phyloP scores from a whole-genome alignment of 2,888 invertebrate genomes.

The Rhagonycha lutea region DNA sequence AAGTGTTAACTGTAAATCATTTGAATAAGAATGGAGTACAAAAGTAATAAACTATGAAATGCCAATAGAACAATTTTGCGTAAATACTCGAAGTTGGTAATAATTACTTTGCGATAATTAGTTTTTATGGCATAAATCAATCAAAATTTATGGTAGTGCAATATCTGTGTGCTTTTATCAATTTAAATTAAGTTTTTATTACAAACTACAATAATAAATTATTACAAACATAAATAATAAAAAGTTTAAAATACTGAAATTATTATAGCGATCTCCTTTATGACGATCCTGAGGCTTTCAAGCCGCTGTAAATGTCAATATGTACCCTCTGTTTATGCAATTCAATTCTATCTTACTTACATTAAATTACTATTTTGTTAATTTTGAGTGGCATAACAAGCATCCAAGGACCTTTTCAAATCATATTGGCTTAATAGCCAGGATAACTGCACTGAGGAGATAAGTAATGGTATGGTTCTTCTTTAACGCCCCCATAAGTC shows the following conservation, averaged over 20 bases:
- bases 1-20: neutral
- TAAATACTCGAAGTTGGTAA: neutral
- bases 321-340: too few species aligned
- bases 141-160: neutral
- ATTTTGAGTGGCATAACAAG: neutral
- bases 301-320: too few species aligned
- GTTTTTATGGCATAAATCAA: neutral
- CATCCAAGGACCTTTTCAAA: neutral
- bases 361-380: too few species aligned
- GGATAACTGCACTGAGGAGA: neutral
- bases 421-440: neutral
- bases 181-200: too few species aligned
- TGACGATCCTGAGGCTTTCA: neutral
- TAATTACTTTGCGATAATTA: neutral
- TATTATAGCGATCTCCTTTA: neutral
- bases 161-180: neutral
- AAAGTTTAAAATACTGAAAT: neutral
- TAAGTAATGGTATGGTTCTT: neutral
- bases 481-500: neutral
- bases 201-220: too few species aligned
- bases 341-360: too few species aligned
- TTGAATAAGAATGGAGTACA: neutral
- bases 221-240: too few species aligned
- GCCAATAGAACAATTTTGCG: neutral
- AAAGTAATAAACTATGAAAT: neutral